These are phyloP conservation scores for Drosophila kurseongensis DNA, from an alignment of 1,140 invertebrate genomes.

Conservation along the genomic window DNA sequence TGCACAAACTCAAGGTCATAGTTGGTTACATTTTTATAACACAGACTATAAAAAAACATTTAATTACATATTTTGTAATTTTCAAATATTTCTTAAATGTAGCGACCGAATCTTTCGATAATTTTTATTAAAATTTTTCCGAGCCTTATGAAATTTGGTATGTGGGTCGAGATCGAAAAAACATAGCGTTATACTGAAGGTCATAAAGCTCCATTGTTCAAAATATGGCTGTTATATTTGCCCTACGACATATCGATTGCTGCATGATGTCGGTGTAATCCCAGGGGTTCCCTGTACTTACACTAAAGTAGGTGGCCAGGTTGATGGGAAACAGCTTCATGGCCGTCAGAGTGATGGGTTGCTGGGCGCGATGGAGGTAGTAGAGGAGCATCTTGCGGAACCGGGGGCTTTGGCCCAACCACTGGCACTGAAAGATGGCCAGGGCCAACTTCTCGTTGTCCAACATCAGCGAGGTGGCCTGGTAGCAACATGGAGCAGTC, in stretches of 20 bases:
- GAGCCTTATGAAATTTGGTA: background rate
- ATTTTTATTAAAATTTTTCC: too few relatives aligned
- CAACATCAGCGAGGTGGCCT: constrained; percentile 46
- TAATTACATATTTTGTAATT: too few relatives aligned
- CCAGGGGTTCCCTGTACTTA: constrained; percentile 15
- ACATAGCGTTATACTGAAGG: too few relatives aligned
- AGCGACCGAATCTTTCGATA: too few relatives aligned
- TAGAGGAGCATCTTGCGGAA: constrained; percentile 58
- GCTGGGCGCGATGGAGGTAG: constrained; percentile 59
- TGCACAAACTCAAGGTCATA: too few relatives aligned
- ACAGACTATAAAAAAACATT: too few relatives aligned
- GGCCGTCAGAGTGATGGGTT: constrained; percentile 46
- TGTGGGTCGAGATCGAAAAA: background rate
- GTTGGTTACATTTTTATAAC: too few relatives aligned
- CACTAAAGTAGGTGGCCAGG: constrained; percentile 57
- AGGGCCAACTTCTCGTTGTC: constrained; percentile 47
- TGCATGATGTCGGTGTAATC: too few relatives aligned
- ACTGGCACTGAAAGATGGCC: constrained; percentile 58
- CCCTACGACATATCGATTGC: too few relatives aligned
- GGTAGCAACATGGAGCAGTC: constrained; percentile 60
- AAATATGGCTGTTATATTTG: too few relatives aligned
- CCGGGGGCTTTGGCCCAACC: constrained; percentile 45
- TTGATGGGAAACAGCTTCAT: constrained; percentile 65
- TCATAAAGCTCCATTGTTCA: too few relatives aligned
- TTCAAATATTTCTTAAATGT: too few relatives aligned